These are phyloP conservation scores for Drosophila paramelanica DNA, from an alignment of 2,888 invertebrate species.

Conservation along the genomic window DNA sequence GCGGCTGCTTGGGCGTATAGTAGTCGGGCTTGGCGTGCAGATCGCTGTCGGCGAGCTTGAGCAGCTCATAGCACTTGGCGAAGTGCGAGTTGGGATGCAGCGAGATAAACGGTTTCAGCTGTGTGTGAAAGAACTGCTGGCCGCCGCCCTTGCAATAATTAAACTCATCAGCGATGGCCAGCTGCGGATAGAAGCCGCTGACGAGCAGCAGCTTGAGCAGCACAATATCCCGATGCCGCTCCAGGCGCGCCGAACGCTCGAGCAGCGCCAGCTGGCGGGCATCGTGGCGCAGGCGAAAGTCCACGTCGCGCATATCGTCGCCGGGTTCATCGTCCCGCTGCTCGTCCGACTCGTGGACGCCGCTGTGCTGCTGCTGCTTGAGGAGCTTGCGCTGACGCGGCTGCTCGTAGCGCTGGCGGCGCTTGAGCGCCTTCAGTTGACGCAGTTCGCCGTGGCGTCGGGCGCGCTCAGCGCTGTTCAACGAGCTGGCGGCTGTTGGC, in stretches of 20 bases:
- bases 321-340: slow-evolving; percentile 85
- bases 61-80: slow-evolving; percentile 91
- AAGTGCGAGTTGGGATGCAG: slow-evolving; percentile 96
- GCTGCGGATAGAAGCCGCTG: slow-evolving; percentile 97
- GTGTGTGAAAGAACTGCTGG: slow-evolving; percentile 94
- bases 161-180: slow-evolving; percentile 97
- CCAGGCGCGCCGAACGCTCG: slow-evolving; percentile 88
- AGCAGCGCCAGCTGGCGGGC: slow-evolving; percentile 89
- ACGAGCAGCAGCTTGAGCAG: slow-evolving; percentile 93
- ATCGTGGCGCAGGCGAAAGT: slow-evolving; percentile 93
- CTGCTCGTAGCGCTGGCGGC: slow-evolving; percentile 90
- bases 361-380: slow-evolving; percentile 57
- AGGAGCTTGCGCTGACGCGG: slow-evolving; percentile 89
- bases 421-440: slow-evolving; percentile 92
- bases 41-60: slow-evolving; percentile 92
- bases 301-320: slow-evolving; percentile 90
- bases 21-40: slow-evolving; percentile 88
- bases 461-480: slow-evolving; percentile 91
- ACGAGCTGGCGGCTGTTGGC: slow-evolving; percentile 84
- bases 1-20: slow-evolving; percentile 89
- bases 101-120: slow-evolving; percentile 94
- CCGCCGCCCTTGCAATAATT: slow-evolving; percentile 94
- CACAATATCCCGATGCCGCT: slow-evolving; percentile 88
- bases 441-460: slow-evolving; percentile 95
- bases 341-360: slow-evolving; percentile 84